These are phyloP conservation scores for Clistopyga incitator DNA, from an alignment of 2,888 invertebrate species.

Conservation along the genomic window DNA sequence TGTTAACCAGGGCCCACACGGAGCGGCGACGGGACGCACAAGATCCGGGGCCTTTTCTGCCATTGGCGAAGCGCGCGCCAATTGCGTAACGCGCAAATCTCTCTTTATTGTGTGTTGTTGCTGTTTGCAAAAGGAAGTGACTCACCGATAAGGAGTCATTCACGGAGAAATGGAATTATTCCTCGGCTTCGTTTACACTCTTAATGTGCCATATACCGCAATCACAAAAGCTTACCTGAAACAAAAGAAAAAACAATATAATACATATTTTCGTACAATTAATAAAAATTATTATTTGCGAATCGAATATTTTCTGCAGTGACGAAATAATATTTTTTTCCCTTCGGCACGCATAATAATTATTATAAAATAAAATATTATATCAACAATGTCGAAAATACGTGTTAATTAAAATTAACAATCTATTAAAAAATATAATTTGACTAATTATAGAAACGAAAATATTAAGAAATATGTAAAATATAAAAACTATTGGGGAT, in stretches of 20 bases:
- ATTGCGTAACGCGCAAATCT: slow-evolving; percentile 64
- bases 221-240: slow-evolving; percentile 61
- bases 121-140: slow-evolving; percentile 69
- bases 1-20: slow-evolving; percentile 28
- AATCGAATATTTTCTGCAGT: too few relatives aligned
- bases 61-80: slow-evolving; percentile 54
- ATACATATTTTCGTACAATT: slow-evolving; percentile 21
- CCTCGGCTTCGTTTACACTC: slow-evolving; percentile 20
- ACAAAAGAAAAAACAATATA: slow-evolving; percentile 57
- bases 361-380: too few relatives aligned
- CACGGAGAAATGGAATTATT: slow-evolving; percentile 55
- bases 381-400: too few relatives aligned
- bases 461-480: too few relatives aligned
- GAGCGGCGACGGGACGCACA: slow-evolving; percentile 31
- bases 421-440: too few relatives aligned
- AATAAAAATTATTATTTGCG: slow-evolving; percentile 42
- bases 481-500: too few relatives aligned
- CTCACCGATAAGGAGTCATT: slow-evolving; percentile 69
- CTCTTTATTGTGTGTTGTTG: slow-evolving; percentile 43
- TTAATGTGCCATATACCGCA: slow-evolving; percentile 8
- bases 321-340: not conserved
- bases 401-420: too few relatives aligned
- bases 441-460: too few relatives aligned
- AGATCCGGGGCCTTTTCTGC: slow-evolving; percentile 62
- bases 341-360: too few relatives aligned